Conservation (phyloP, 2,797 vertebrate genomes). For the Avahi laniger region DNA sequence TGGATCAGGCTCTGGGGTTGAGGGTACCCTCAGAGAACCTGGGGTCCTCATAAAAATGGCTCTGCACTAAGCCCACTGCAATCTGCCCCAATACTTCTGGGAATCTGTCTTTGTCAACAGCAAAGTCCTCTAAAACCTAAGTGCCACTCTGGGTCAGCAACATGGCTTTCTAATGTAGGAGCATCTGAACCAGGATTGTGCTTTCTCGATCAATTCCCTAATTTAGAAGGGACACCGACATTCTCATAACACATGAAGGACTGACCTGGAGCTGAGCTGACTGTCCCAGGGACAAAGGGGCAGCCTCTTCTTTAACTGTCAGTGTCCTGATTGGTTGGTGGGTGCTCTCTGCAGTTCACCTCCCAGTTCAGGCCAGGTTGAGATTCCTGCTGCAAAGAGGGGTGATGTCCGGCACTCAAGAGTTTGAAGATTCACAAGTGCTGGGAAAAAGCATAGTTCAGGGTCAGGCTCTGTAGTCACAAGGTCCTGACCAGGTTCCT, state of each 20-base stretch:
- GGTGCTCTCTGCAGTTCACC: not conserved
- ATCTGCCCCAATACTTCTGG: not conserved
- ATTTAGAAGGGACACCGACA: not conserved
- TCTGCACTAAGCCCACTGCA: not conserved
- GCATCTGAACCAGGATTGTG: not conserved
- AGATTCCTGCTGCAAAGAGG: not conserved
- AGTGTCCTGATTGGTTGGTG: not conserved
- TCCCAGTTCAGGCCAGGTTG: not conserved
- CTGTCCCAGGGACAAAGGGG: not conserved
- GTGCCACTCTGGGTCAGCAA: not conserved
- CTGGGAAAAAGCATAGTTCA: not conserved
- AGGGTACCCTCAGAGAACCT: not conserved
- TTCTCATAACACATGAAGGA: not conserved
- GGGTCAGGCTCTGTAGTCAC: not conserved
- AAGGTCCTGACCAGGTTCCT: not conserved
- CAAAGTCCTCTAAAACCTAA: not conserved
- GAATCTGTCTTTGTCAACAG: not conserved
- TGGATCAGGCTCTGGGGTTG: not conserved
- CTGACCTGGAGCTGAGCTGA: not conserved
- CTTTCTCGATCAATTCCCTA: slow-evolving; percentile 6
- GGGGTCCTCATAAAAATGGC: not conserved
- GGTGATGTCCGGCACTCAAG: not conserved
- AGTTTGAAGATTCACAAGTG: not conserved
- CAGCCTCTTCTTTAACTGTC: not conserved
- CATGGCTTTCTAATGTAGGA: not conserved